phyloP scores from a whole-genome alignment of 2,113 vertebrate species.

The Hepsetus odoe region DNA sequence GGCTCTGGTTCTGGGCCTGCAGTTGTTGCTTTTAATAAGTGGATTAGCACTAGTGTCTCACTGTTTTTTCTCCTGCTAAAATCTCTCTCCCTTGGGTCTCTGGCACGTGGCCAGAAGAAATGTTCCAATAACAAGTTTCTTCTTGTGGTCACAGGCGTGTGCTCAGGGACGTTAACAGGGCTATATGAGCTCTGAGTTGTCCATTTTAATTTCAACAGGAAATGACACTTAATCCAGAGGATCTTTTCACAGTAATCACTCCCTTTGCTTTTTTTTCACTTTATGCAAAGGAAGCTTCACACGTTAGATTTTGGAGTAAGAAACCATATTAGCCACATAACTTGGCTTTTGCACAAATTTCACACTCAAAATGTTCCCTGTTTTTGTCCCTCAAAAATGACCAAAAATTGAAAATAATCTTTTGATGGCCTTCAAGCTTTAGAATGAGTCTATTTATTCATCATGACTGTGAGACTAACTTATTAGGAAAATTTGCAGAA shows the following conservation, averaged over 20 bases:
- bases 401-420: too few relatives aligned
- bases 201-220: constrained; percentile 15
- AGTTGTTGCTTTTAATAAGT: constrained; percentile 76
- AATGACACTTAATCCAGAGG: constrained; percentile 6
- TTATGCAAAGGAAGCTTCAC: too few relatives aligned
- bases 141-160: constrained; percentile 62
- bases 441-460: too few relatives aligned
- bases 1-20: constrained; percentile 63
- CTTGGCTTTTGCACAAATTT: too few relatives aligned
- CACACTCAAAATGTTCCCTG: too few relatives aligned
- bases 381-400: too few relatives aligned
- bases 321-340: too few relatives aligned
- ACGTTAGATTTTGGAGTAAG: too few relatives aligned
- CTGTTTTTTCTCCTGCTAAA: constrained; percentile 51
- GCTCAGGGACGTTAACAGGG: constrained; percentile 39
- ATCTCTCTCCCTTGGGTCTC: constrained; percentile 33
- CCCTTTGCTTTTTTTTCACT: background rate
- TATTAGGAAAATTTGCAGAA: too few relatives aligned
- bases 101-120: constrained; percentile 64
- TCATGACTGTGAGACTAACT: too few relatives aligned
- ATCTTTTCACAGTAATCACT: constrained; percentile 1
- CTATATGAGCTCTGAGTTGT: background rate
- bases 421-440: too few relatives aligned
- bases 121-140: constrained; percentile 62
- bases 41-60: constrained; percentile 72